Evolutionary conservation across 2,797 vertebrate species (phyloP).

Genomic region (Holocentrus rufus): DNA sequence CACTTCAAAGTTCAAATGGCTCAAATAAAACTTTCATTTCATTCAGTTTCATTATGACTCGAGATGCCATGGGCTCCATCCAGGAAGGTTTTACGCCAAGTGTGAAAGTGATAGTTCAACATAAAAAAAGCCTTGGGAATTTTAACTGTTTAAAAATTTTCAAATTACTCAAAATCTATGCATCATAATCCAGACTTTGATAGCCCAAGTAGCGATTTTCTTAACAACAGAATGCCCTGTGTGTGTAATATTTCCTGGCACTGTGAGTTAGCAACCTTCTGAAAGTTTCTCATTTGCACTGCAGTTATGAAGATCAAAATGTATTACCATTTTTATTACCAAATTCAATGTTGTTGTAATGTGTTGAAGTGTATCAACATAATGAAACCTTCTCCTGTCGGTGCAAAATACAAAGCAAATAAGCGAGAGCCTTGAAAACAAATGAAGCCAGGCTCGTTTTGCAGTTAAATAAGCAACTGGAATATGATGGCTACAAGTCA

Average conservation of each 20-base stretch:
- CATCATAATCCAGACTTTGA: not conserved
- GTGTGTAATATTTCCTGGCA: too few species aligned
- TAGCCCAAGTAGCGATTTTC: not conserved
- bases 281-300: not conserved
- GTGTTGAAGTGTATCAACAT: slow-evolving; percentile 5
- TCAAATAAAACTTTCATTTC: not conserved
- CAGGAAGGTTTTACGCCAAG: too few species aligned
- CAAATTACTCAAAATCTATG: too few species aligned
- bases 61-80: too few species aligned
- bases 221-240: too few species aligned
- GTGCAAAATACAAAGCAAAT: slow-evolving; percentile 23
- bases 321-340: slow-evolving; percentile 19
- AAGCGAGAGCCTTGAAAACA: slow-evolving; percentile 16
- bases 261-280: too few species aligned
- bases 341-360: slow-evolving; percentile 1
- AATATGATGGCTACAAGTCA: slow-evolving; percentile 13
- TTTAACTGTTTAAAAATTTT: too few species aligned
- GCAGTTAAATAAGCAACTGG: slow-evolving; percentile 36
- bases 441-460: slow-evolving; percentile 52
- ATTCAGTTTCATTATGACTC: too few species aligned
- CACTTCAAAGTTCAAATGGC: not conserved
- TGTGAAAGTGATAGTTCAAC: too few species aligned
- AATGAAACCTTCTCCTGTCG: not conserved
- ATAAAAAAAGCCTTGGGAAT: too few species aligned
- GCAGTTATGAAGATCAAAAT: not conserved